These are phyloP conservation scores for Falcunculus frontatus DNA, from an alignment of 2,113 vertebrate genomes.

Conservation along the genomic window DNA sequence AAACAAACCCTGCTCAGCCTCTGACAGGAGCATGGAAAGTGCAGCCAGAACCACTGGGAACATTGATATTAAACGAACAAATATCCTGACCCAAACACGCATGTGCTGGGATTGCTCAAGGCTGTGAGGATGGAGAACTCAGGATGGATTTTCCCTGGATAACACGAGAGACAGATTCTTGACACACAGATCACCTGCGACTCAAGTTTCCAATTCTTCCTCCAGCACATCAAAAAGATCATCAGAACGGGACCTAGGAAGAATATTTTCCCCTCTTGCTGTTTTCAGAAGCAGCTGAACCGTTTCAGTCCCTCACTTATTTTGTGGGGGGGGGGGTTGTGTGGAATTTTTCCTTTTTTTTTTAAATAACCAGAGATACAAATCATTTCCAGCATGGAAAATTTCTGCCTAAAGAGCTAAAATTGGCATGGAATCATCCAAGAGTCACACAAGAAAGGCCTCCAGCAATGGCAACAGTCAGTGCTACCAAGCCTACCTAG, in stretches of 20 bases:
- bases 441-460: conserved; percentile 27
- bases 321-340: neutral
- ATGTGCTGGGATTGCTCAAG: neutral
- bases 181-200: neutral
- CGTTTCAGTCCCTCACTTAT: neutral
- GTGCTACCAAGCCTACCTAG: conserved; percentile 14
- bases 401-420: conserved; percentile 57
- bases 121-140: neutral
- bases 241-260: neutral
- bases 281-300: neutral
- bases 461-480: conserved; percentile 29
- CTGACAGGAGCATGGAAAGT: neutral
- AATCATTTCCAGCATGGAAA: conserved; percentile 56
- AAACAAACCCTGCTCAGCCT: neutral
- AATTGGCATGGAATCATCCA: conserved; percentile 32
- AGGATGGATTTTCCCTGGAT: neutral
- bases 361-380: neutral
- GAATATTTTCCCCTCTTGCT: neutral
- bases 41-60: neutral
- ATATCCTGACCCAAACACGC: neutral
- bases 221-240: neutral
- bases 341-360: neutral
- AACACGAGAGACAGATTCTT: neutral
- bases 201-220: neutral
- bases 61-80: neutral